phyloP scores from a whole-genome alignment of 2,888 invertebrate species.

The Catocala sponsa region DNA sequence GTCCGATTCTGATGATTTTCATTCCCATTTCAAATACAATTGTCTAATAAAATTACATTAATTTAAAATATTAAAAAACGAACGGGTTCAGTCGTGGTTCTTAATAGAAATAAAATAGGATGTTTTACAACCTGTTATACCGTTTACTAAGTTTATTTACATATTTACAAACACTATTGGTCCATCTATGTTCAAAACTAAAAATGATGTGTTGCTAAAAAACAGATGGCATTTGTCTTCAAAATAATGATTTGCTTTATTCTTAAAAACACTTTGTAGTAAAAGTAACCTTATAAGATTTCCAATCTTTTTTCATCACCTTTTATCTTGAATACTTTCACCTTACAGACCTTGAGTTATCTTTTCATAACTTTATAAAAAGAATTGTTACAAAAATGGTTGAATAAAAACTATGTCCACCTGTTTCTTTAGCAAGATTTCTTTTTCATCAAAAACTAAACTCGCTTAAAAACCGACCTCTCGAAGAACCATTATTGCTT shows the following conservation, averaged over 20 bases:
- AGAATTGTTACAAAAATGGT: not conserved
- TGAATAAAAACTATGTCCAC: not conserved
- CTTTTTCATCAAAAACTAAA: slow-evolving; percentile 34
- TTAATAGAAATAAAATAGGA: slow-evolving; percentile 57
- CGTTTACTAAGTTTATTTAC: slow-evolving; percentile 78
- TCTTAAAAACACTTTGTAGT: too few species aligned
- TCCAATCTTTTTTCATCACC: not conserved
- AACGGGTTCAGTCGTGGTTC: slow-evolving; percentile 64
- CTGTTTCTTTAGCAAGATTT: slow-evolving; percentile 36
- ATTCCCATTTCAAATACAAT: not conserved
- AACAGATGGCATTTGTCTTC: slow-evolving; percentile 17
- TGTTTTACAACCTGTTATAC: slow-evolving; percentile 77
- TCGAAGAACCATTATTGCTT: slow-evolving; percentile 64
- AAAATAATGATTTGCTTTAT: too few species aligned
- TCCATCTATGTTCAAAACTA: slow-evolving; percentile 81
- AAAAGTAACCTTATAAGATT: not conserved
- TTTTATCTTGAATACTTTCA: too few species aligned
- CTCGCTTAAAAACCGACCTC: slow-evolving; percentile 31
- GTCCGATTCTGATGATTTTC: too few species aligned
- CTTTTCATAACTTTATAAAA: not conserved
- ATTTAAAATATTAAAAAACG: slow-evolving; percentile 18
- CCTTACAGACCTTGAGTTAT: too few species aligned
- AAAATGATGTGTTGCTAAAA: slow-evolving; percentile 40
- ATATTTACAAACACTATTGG: slow-evolving; percentile 86
- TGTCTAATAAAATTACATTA: slow-evolving; percentile 7